phyloP scores from a whole-genome alignment of 1,140 invertebrate species.

The Cotesia glomerata region DNA sequence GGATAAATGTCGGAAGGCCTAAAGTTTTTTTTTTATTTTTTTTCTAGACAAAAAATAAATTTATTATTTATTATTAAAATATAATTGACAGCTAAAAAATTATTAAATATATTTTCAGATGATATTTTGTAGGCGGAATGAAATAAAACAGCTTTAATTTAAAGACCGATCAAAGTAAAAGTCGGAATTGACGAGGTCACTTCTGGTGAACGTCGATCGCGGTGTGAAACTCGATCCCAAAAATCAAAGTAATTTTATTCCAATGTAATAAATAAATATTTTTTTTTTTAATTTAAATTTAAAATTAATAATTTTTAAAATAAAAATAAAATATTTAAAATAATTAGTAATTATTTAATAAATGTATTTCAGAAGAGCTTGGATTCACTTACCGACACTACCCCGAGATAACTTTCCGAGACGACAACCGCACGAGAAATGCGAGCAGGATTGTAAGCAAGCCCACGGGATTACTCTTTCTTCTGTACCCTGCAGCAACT shows the following conservation, averaged over 20 bases:
- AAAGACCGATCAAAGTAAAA: neutral
- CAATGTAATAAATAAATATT: neutral
- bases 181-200: conserved; percentile 6
- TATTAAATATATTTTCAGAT: too few relatives aligned
- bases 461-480: conserved; percentile 48
- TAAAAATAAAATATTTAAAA: neutral
- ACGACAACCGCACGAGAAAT: conserved; percentile 66
- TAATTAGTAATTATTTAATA: neutral
- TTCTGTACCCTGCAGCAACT: conserved; percentile 7
- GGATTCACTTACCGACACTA: conserved; percentile 56
- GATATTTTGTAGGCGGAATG: too few relatives aligned
- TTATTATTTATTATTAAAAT: conserved; percentile 17
- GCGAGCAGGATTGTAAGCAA: conserved; percentile 54
- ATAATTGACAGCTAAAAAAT: neutral
- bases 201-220: conserved; percentile 7
- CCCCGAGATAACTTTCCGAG: conserved; percentile 62
- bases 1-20: conserved; percentile 36
- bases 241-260: neutral
- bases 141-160: too few relatives aligned
- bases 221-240: neutral
- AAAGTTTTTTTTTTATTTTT: conserved; percentile 36
- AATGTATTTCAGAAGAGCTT: neutral
- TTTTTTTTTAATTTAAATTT: neutral
- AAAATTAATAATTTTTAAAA: neutral
- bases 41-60: conserved; percentile 39